Conservation (phyloP, 2,888 invertebrate species). For the Nipponacmea schrenckii region DNA sequence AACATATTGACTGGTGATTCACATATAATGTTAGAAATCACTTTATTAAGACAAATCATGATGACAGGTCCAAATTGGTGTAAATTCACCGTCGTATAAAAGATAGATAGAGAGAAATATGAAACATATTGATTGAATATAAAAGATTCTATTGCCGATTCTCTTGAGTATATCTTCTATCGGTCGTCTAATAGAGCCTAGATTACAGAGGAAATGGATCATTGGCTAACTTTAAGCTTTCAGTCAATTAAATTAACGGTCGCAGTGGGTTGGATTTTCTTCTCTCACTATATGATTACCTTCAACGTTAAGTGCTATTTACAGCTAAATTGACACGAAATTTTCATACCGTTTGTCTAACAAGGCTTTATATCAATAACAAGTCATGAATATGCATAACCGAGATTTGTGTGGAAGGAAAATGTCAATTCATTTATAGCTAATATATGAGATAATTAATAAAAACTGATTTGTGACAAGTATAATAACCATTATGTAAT, state of each 20-base stretch:
- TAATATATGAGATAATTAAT: background rate
- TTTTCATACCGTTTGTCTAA: slow-evolving; percentile 1
- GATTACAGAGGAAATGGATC: background rate
- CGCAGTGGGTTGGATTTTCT: background rate
- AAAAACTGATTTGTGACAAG: background rate
- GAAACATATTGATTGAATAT: background rate
- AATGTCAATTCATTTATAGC: background rate
- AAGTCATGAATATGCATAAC: slow-evolving; percentile 3
- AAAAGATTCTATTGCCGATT: background rate
- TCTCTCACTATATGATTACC: slow-evolving; percentile 1
- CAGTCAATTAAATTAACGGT: slow-evolving; percentile 8
- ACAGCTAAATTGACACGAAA: slow-evolving; percentile 1
- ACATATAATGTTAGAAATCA: background rate
- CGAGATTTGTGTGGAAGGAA: background rate
- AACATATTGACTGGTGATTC: background rate
- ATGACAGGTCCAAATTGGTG: slow-evolving; percentile 7
- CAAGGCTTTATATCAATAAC: slow-evolving; percentile 1
- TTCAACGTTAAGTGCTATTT: background rate
- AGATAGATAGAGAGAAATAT: slow-evolving; percentile 1
- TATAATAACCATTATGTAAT: background rate
- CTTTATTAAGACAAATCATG: slow-evolving; percentile 2
- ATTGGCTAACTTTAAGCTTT: slow-evolving; percentile 4
- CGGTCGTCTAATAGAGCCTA: background rate
- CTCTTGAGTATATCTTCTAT: background rate
- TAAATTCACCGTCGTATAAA: background rate